These are phyloP conservation scores for Andinoacara biseriatus DNA, from an alignment of 2,113 vertebrate species.

Conservation along the genomic window DNA sequence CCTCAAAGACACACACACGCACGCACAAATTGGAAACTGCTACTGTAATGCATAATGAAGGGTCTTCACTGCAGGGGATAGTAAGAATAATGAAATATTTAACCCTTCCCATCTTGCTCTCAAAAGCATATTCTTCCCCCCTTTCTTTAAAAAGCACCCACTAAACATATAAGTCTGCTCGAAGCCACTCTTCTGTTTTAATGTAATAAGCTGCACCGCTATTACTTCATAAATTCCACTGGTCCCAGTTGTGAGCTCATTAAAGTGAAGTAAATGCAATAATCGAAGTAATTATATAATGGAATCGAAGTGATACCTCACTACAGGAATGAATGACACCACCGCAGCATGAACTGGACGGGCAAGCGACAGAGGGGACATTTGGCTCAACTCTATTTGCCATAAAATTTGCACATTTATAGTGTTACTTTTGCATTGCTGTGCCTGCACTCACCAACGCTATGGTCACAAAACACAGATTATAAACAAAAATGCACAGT, in stretches of 20 bases:
- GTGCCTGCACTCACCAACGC: not conserved
- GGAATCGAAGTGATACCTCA: not conserved
- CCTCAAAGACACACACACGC: not conserved
- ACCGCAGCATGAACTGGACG: not conserved
- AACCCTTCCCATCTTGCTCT: conserved; percentile 32
- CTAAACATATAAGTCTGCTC: not conserved
- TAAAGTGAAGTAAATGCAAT: conserved; percentile 30
- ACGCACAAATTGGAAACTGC: not conserved
- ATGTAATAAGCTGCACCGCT: not conserved
- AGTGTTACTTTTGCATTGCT: not conserved
- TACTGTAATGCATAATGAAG: conserved; percentile 25
- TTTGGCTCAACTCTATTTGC: too few species aligned
- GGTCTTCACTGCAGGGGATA: conserved; percentile 41
- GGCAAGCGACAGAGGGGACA: not conserved
- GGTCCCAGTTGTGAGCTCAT: conserved; percentile 2
- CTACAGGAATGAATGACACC: not conserved
- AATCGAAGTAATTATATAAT: conserved; percentile 12
- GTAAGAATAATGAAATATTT: conserved; percentile 55
- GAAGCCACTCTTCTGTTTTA: not conserved
- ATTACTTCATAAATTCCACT: conserved; percentile 25
- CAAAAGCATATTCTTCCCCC: not conserved
- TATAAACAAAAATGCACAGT: not conserved
- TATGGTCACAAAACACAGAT: not conserved
- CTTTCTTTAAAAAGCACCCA: conserved; percentile 4
- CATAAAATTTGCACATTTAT: not conserved